phyloP scores from a whole-genome alignment of 2,797 vertebrate genomes.

The Rhynchotus rufescens region DNA sequence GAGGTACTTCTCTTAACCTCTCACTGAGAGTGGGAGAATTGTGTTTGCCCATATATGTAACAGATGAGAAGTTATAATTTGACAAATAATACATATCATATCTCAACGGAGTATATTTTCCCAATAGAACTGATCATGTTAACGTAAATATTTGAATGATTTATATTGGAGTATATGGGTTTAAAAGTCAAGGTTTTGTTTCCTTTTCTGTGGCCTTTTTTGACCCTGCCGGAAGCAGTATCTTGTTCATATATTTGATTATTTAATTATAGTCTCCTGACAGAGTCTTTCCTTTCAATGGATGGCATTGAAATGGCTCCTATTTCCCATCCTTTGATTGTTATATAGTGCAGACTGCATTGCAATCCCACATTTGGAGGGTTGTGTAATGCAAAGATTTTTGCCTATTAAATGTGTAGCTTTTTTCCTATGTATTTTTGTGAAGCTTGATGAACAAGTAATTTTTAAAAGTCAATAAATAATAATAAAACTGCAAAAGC shows the following conservation, averaged over 20 bases:
- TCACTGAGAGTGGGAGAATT: not conserved
- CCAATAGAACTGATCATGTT: not conserved
- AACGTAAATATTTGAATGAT: not conserved
- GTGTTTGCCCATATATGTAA: not conserved
- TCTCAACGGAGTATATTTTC: not conserved
- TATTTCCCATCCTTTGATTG: not conserved
- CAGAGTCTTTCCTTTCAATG: constrained; percentile 17
- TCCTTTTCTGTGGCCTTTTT: not conserved
- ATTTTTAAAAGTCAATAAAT: constrained; percentile 53
- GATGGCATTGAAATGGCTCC: not conserved
- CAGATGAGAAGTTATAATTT: not conserved
- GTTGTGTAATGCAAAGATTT: not conserved
- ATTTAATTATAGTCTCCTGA: not conserved
- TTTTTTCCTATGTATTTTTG: constrained; percentile 7
- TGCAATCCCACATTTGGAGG: not conserved
- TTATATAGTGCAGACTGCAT: not conserved
- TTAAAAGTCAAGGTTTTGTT: constrained; percentile 1
- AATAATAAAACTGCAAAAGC: constrained; percentile 14
- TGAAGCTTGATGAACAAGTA: constrained; percentile 1
- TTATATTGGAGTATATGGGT: not conserved
- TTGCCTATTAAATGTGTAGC: not conserved
- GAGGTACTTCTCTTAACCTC: not conserved
- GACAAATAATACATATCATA: not conserved
- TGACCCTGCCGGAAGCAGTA: not conserved
- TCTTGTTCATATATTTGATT: not conserved